A percentile compares a stretch with the other conserved stretches of the same genome.
These are phyloP conservation scores for Rhea pennata DNA, from an alignment of 2,113 vertebrate genomes.

Conservation along the genomic window DNA sequence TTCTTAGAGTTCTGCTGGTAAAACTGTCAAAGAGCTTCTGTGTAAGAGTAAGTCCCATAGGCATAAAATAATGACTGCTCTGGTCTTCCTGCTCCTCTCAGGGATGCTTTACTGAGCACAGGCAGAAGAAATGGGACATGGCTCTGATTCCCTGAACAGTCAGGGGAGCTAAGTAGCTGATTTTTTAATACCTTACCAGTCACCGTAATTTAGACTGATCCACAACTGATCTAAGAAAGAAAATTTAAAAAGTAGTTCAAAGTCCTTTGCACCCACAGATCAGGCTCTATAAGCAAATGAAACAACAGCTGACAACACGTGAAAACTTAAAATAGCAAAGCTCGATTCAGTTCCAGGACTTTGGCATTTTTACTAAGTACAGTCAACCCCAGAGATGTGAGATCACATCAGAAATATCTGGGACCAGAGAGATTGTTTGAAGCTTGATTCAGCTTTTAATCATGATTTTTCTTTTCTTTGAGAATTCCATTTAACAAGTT, in stretches of 20 bases:
- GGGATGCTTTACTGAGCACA: neutral
- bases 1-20: neutral
- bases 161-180: neutral
- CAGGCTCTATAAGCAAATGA: neutral
- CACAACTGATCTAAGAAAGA: neutral
- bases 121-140: neutral
- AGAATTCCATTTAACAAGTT: slow-evolving; percentile 2
- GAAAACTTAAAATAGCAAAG: neutral
- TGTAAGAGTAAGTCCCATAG: neutral
- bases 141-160: neutral
- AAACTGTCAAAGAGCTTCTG: neutral
- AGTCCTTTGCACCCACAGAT: neutral
- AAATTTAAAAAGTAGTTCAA: neutral
- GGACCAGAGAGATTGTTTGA: neutral
- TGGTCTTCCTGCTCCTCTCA: neutral
- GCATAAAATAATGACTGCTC: neutral
- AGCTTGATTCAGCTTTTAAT: neutral
- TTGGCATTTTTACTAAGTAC: neutral
- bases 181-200: neutral
- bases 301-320: neutral
- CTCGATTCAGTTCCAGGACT: neutral
- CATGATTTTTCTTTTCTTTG: neutral
- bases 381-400: neutral
- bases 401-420: neutral
- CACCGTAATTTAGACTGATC: neutral